Base-by-base conservation (phyloP, 1,140 invertebrate species). In the Temnothorax nylanderi region DNA sequence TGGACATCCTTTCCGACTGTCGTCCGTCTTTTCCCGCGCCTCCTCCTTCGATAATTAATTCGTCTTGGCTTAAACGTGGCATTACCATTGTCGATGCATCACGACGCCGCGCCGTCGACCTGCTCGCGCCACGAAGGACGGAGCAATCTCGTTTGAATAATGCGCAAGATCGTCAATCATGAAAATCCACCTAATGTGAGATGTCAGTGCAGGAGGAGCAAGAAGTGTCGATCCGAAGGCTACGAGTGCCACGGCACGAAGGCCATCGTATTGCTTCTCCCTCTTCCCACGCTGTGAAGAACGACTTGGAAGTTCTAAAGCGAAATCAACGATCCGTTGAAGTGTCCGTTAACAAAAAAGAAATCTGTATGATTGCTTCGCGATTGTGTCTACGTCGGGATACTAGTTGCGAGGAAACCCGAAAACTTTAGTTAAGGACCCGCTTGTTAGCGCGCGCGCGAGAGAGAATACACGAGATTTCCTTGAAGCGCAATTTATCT, bases 101-200 rank as follows among this genome's bases (percentile, higher is more conserved):
- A 21, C 47, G 34, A 41, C 13, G 44, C 37, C 3, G 60, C 13
- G 44, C 37, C 3, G 60, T 62, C 58, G 41, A 34, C 13, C 37
- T 44, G 37, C n/a, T 41, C 54, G 37, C 54, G 37, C 21, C 72
- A 16, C 21, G 64, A 18, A 69, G 47, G 64, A 69, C 64, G 34
- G 41, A 41, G 64, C 34, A 81, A 71, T 51, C 34, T 81, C 76
- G 58, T 81, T 81, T 71, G 47, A 54, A 69, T 80, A 81, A 81
- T 71, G 34, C 6, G 34, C 64, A 67, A 71, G 64, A 69, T 71
- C 64, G 77, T 69, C 76, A 64, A 81, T 81, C 77, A 54, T 41
- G 2, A 37, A 26, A n/a, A 44, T 72, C 21, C 11, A n/a, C 47
- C 11, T 71, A 56, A 72, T 56, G 37, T n/a, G 49, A 72, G 56